Evolutionary conservation across 1,140 invertebrate species (phyloP).

Genomic region (Calephelis nemesis): DNA sequence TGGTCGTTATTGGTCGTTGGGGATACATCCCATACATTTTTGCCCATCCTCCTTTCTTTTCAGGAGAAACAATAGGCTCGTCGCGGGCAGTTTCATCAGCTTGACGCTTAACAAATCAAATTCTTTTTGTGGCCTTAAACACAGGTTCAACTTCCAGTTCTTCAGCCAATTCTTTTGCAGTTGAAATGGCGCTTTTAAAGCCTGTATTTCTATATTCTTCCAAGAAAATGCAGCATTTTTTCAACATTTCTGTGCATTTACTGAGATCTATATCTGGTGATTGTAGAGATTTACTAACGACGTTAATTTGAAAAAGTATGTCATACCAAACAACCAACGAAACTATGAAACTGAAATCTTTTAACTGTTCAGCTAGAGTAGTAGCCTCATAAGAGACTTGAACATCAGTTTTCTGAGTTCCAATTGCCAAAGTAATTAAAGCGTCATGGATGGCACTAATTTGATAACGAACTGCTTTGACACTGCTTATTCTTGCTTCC

Average conservation of each 20-base stretch:
- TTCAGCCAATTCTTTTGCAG: too few species aligned
- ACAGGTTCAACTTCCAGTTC: too few species aligned
- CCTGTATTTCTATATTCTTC: too few species aligned
- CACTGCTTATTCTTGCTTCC: constrained; percentile 33
- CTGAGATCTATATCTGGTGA: too few species aligned
- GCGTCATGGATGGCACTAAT: constrained; percentile 24
- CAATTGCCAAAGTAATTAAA: constrained; percentile 37
- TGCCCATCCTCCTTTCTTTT: too few species aligned
- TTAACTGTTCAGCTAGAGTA: constrained; percentile 33
- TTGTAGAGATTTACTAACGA: constrained; percentile 46
- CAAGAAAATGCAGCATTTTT: too few species aligned
- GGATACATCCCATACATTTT: too few species aligned
- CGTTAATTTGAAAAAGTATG: constrained; percentile 36
- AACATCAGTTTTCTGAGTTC: constrained; percentile 41
- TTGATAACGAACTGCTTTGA: constrained; percentile 29
- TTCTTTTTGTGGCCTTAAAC: too few species aligned
- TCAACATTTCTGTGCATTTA: too few species aligned
- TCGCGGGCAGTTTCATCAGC: background rate
- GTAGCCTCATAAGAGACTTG: constrained; percentile 39
- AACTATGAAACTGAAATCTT: constrained; percentile 26
- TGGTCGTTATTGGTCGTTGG: too few species aligned
- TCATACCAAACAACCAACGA: constrained; percentile 49
- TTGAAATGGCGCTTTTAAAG: too few species aligned
- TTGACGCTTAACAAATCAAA: constrained; percentile 35
- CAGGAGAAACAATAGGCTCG: background rate